Conservation (phyloP, 2,113 vertebrate genomes). For the Brachyistius frenatus region DNA sequence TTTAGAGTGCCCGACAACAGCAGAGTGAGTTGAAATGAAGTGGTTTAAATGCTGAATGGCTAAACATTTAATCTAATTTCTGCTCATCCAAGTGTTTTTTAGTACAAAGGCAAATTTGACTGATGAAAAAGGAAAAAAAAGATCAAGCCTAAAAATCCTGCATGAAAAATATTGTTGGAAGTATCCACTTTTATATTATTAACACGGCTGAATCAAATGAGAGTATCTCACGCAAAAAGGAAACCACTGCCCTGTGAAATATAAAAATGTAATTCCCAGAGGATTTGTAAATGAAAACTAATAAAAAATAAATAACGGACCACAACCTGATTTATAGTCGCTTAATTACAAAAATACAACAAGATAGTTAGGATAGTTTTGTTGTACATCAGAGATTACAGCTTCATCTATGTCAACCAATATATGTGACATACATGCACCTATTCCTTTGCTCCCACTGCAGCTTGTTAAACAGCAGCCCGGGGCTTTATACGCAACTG, state of each 20-base stretch:
- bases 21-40: neutral
- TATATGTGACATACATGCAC: neutral
- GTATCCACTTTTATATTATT: neutral
- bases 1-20: neutral
- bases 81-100: neutral
- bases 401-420: neutral
- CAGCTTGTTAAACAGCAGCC: constrained; percentile 46
- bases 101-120: neutral
- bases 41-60: neutral
- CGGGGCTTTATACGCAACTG: neutral
- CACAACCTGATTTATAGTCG: no score
- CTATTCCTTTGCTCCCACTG: neutral
- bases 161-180: neutral
- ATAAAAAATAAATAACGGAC: no score
- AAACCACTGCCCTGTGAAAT: no score
- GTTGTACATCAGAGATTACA: neutral
- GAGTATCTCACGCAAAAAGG: no score
- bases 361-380: neutral
- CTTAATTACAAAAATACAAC: neutral
- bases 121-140: neutral
- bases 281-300: no score
- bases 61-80: neutral
- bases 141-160: neutral
- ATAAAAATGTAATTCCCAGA: no score
- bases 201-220: no score